Conservation (phyloP, 2,888 invertebrate genomes). For the Tholera decimalis region DNA sequence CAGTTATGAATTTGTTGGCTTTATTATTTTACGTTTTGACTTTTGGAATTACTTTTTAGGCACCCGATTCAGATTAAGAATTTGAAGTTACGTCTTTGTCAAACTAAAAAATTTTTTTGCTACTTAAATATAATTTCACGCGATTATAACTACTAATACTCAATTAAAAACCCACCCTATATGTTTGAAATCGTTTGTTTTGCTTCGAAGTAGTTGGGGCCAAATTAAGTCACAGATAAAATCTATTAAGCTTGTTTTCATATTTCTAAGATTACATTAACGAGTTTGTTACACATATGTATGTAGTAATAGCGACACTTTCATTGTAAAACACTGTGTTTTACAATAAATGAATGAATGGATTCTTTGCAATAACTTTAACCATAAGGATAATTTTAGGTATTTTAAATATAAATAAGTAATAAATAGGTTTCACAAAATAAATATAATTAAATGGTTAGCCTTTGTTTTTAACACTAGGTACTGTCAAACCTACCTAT, state of each 20-base stretch:
- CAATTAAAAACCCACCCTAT: neutral
- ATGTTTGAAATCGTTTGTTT: neutral
- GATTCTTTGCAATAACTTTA: too few relatives aligned
- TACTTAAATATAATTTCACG: too few relatives aligned
- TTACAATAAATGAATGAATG: too few relatives aligned
- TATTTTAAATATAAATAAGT: too few relatives aligned
- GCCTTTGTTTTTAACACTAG: neutral
- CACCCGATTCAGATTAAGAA: neutral
- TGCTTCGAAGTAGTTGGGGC: neutral
- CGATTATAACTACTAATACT: too few relatives aligned
- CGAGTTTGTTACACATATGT: too few relatives aligned
- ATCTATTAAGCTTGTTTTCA: too few relatives aligned
- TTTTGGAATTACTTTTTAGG: neutral
- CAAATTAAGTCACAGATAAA: too few relatives aligned
- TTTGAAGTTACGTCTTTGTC: neutral
- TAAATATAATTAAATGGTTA: neutral
- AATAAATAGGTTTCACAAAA: neutral
- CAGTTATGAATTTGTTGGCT: constrained; percentile 42
- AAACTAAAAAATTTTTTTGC: neutral
- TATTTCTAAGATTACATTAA: too few relatives aligned
- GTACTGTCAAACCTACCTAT: neutral
- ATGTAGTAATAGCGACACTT: too few relatives aligned
- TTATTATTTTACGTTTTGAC: neutral
- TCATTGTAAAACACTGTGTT: too few relatives aligned
- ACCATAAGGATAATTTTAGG: too few relatives aligned